Conservation (phyloP, 1,140 invertebrate genomes). For the Microplitis demolitor region DNA sequence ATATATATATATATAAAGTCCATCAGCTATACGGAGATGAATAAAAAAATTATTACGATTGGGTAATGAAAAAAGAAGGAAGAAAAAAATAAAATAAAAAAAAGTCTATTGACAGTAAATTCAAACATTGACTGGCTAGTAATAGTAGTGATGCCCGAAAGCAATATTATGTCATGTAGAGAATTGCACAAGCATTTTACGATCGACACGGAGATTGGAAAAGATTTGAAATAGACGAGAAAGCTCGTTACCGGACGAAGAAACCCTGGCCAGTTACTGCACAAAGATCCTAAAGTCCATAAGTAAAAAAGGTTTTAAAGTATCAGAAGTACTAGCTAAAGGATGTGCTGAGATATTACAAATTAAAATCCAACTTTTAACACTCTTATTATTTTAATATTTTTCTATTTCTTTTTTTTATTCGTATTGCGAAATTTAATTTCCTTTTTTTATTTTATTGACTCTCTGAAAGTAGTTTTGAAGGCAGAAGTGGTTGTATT, state of each 20-base stretch:
- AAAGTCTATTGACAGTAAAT: slow-evolving; percentile 12
- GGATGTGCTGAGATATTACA: not conserved
- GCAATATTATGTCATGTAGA: not conserved
- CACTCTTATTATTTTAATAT: too few relatives aligned
- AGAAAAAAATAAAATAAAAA: not conserved
- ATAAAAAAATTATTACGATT: not conserved
- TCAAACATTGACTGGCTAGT: not conserved
- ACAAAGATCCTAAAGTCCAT: not conserved
- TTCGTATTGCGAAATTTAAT: too few relatives aligned
- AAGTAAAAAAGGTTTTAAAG: not conserved
- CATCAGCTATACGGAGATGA: not conserved
- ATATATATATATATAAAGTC: not conserved
- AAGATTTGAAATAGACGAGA: slow-evolving; percentile 20
- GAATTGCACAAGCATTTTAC: slow-evolving; percentile 4
- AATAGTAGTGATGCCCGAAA: not conserved
- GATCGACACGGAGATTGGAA: slow-evolving; percentile 3
- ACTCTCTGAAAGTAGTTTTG: too few relatives aligned
- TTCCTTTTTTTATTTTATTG: too few relatives aligned
- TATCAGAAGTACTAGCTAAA: not conserved
- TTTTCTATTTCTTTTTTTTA: too few relatives aligned
- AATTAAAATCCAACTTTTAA: too few relatives aligned
- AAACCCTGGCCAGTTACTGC: slow-evolving; percentile 7
- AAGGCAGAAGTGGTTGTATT: too few relatives aligned
- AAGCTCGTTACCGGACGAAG: slow-evolving; percentile 7
- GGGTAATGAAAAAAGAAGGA: not conserved